Evolutionary conservation across 2,888 invertebrate genomes (phyloP), one percentile per base, ranked within the genome.

Genomic region (Ochropacha duplaris): DNA sequence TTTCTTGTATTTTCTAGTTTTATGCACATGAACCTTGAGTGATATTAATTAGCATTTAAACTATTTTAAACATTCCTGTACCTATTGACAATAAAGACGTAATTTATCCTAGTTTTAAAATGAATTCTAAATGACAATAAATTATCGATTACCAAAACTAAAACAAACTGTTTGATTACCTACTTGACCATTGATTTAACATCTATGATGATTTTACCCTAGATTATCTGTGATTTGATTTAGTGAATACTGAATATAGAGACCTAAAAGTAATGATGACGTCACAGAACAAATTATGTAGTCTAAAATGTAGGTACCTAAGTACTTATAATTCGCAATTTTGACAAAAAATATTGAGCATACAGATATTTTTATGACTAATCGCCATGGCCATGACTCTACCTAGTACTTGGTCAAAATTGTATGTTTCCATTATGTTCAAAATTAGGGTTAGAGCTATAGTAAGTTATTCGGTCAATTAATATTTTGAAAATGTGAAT

Each of bases 391-490:
- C 59, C 66, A 72, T 66, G 79, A 57, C 28, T 9, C 8, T 65
- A 55, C 56, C 44, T 19, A 39, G 39, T 31, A 31, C 19, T 19
- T 4, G 19, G 19, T 1, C 9, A 4, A 1, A 44, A 44, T 54
- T 49, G 72, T 68, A 70, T 65, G 63, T 61, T 54, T 62, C 64
- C 69, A 51, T 64, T 56, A 90, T 90, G 88, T 71, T 82, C 62
- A 78, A 86, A 82, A 83, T 91, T 65, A 83, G 77, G 69, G 77
- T 91, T 62, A 87, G 91, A 65, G 90, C 72, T n/a, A 69, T 90
- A 63, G 91, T 91, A 74, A 84, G 90, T 44, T 44, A 19, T 44
- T 19, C 19, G 1, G 1, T n/a, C 11, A 1, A 9, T 44, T 19
- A 19, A 19, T 1, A 44, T 44, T 36, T 44, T 19, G 44, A 44